phyloP scores from a whole-genome alignment of 64 coral and sea anemone genomes.

The Stylophora pistillata region DNA sequence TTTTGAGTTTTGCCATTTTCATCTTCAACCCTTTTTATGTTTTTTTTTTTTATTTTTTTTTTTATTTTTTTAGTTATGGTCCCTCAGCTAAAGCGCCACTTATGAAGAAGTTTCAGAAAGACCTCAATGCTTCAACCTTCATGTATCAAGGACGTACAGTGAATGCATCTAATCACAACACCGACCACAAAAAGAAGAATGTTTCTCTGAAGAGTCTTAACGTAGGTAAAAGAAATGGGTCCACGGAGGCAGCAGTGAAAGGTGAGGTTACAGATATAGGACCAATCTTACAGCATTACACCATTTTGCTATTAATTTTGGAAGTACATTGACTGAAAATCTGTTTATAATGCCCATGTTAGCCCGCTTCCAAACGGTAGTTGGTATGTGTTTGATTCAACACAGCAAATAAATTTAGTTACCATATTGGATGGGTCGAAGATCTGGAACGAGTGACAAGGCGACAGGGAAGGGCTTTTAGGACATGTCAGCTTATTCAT shows the following conservation, averaged over 20 bases:
- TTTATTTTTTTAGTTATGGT: conserved; percentile 58
- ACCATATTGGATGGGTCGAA: too few species aligned
- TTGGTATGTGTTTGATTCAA: too few species aligned
- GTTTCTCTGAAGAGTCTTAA: conserved; percentile 67
- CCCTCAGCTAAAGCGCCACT: conserved; percentile 64
- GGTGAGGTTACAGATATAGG: not conserved
- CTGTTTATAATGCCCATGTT: too few species aligned
- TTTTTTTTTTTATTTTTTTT: not conserved
- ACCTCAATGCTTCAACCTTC: conserved; percentile 66
- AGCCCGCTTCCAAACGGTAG: too few species aligned
- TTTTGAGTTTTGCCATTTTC: too few species aligned
- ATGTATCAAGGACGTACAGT: conserved; percentile 90
- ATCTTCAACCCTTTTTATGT: too few species aligned
- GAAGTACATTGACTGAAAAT: not conserved
- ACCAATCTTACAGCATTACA: too few species aligned
- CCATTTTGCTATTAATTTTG: too few species aligned
- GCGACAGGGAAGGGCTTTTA: too few species aligned
- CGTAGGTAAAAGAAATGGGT: not conserved
- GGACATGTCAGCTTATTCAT: too few species aligned
- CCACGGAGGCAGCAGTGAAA: not conserved
- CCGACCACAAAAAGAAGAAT: conserved; percentile 77
- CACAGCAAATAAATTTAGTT: too few species aligned
- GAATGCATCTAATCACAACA: conserved; percentile 7
- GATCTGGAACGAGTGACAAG: too few species aligned
- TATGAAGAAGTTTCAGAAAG: conserved; percentile 74